phyloP scores from a whole-genome alignment of 2,888 invertebrate genomes.

The Macaria notata region DNA sequence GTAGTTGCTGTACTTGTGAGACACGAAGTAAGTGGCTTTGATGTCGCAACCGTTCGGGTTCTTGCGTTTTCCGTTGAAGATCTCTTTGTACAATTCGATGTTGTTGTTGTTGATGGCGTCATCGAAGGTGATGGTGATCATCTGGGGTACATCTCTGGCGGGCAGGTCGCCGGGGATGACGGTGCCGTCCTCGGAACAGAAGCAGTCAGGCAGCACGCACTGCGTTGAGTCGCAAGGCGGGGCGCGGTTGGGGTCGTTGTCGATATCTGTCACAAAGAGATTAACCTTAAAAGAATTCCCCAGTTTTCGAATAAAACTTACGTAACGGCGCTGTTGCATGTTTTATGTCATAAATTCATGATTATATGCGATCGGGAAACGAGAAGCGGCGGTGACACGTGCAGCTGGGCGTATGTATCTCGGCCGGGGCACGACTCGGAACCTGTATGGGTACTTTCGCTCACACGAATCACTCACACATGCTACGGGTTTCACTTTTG shows the following conservation, averaged over 20 bases:
- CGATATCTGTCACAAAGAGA: slow-evolving; percentile 86
- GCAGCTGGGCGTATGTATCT: slow-evolving; percentile 41
- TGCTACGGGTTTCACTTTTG: slow-evolving; percentile 72
- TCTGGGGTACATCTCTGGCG: slow-evolving; percentile 93
- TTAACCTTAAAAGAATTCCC: background rate
- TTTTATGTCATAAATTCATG: slow-evolving; percentile 22
- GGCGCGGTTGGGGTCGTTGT: slow-evolving; percentile 96
- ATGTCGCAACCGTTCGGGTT: slow-evolving; percentile 97
- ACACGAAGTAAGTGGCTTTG: slow-evolving; percentile 95
- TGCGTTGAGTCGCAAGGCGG: slow-evolving; percentile 94
- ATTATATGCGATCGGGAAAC: slow-evolving; percentile 30
- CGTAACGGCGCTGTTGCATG: background rate
- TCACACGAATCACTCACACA: slow-evolving; percentile 62
- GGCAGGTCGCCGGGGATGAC: slow-evolving; percentile 92
- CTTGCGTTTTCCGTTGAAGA: slow-evolving; percentile 93
- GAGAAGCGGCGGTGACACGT: slow-evolving; percentile 35
- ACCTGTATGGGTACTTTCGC: slow-evolving; percentile 79
- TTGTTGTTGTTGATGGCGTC: slow-evolving; percentile 98
- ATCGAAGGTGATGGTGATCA: slow-evolving; percentile 97
- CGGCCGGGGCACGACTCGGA: slow-evolving; percentile 51
- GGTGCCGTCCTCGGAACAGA: slow-evolving; percentile 96
- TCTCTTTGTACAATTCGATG: slow-evolving; percentile 95
- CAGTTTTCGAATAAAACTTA: background rate
- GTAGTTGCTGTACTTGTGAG: slow-evolving; percentile 96
- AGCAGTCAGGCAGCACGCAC: slow-evolving; percentile 95